A percentile compares a stretch with the other conserved stretches of the same genome.
Evolutionary conservation across 2,888 invertebrate genomes (phyloP).

Genomic region (Opisthograptis luteolata): DNA sequence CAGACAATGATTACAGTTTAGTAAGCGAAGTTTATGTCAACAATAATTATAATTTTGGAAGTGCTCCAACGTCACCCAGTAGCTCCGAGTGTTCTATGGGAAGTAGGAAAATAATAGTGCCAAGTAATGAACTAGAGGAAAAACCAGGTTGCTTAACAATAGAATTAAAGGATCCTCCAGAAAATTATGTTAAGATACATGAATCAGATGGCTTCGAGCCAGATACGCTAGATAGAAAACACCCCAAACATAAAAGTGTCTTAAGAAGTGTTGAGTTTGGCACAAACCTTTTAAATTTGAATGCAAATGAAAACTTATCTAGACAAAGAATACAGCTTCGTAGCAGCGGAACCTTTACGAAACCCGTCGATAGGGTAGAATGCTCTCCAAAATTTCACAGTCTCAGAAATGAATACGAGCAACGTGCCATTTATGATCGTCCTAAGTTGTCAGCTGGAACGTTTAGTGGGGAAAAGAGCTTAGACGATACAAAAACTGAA

Average conservation of each 20-base stretch:
- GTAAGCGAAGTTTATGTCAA: conserved; percentile 92
- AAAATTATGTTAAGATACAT: conserved; percentile 89
- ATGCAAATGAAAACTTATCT: conserved; percentile 47
- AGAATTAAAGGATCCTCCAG: conserved; percentile 92
- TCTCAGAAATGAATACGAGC: conserved; percentile 90
- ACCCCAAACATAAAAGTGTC: conserved; percentile 74
- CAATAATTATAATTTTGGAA: conserved; percentile 87
- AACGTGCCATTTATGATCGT: conserved; percentile 76
- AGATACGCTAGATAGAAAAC: conserved; percentile 92
- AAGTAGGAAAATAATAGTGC: conserved; percentile 83
- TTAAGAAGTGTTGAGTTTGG: conserved; percentile 61
- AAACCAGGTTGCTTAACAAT: conserved; percentile 93
- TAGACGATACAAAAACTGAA: conserved; percentile 54
- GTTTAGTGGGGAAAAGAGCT: conserved; percentile 60
- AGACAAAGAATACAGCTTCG: conserved; percentile 85
- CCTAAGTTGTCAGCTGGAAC: conserved; percentile 61
- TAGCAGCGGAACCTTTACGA: conserved; percentile 89
- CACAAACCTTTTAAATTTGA: conserved; percentile 63
- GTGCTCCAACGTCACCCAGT: conserved; percentile 83
- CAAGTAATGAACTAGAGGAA: conserved; percentile 72
- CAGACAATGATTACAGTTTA: conserved; percentile 84
- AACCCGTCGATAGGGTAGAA: conserved; percentile 66
- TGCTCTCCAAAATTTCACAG: conserved; percentile 85
- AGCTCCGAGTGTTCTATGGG: conserved; percentile 85
- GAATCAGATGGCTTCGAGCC: conserved; percentile 94